Percentiles rank a stretch among this genome's conserved stretches.
phyloP scores from a whole-genome alignment of 2,113 vertebrate genomes.

The Saccopteryx leptura region DNA sequence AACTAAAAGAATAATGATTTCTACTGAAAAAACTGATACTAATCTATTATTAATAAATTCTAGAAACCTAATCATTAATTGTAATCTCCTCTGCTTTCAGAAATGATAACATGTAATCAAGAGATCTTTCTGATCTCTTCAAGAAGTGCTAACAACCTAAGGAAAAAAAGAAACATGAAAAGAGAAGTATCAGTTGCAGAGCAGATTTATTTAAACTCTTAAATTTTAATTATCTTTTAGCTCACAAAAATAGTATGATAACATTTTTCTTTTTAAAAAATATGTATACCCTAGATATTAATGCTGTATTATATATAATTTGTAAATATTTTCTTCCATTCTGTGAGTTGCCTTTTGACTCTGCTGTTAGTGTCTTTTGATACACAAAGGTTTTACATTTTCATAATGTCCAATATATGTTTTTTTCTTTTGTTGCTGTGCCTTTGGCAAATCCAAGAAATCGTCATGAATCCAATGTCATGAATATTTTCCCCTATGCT shows the following conservation, averaged over 20 bases:
- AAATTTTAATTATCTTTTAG: not conserved
- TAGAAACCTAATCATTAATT: constrained; percentile 26
- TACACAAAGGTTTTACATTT: not conserved
- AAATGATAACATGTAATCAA: constrained; percentile 29
- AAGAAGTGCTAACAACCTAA: constrained; percentile 44
- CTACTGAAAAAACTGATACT: not conserved
- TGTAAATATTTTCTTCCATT: not conserved
- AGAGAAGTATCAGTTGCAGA: not conserved
- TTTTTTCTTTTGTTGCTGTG: not conserved
- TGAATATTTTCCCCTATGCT: not conserved
- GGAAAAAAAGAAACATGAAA: constrained; percentile 33
- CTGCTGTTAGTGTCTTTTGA: not conserved
- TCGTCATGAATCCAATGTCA: not conserved
- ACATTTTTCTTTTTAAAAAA: not conserved
- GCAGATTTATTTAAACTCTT: not conserved
- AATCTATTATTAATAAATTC: constrained; percentile 39
- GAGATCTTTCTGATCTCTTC: constrained; percentile 22
- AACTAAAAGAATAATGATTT: constrained; percentile 44
- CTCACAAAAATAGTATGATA: not conserved
- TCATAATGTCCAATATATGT: not conserved
- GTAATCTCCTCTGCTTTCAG: not conserved
- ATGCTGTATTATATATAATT: not conserved
- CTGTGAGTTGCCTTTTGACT: not conserved
- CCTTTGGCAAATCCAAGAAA: not conserved
- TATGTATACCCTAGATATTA: not conserved